Conservation (phyloP, 2,797 vertebrate genomes). For the Antrozous pallidus region DNA sequence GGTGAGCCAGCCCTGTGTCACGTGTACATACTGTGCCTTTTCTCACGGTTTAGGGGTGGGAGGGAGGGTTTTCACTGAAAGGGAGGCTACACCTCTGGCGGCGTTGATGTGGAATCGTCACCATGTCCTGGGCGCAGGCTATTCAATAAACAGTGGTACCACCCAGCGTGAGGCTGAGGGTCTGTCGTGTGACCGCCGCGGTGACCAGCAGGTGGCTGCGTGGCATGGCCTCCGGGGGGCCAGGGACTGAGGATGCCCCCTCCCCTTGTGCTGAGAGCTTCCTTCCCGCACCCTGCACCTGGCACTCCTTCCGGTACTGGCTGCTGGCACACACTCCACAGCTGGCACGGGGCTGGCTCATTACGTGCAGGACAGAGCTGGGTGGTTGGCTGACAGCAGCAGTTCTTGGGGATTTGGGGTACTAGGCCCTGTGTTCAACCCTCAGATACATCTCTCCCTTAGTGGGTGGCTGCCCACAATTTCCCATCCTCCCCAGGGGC, state of each 20-base stretch:
- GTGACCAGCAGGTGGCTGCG: accelerated
- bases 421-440: not conserved
- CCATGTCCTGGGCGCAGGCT: conserved; percentile 42
- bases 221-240: not conserved
- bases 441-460: not conserved
- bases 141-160: conserved; percentile 73
- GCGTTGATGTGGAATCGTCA: conserved; percentile 36
- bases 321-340: not conserved
- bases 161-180: not conserved
- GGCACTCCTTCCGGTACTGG: accelerated
- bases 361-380: not conserved
- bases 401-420: not conserved
- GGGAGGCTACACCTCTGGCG: not conserved
- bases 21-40: conserved; percentile 80
- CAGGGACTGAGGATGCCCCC: not conserved
- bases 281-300: not conserved
- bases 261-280: not conserved
- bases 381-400: no score
- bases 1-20: conserved; percentile 55
- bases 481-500: not conserved
- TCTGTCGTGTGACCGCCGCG: conserved; percentile 13
- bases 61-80: conserved; percentile 64
- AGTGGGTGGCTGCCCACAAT: not conserved
- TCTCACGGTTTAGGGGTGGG: conserved; percentile 50
- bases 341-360: not conserved